Percentiles rank a stretch among this genome's conserved stretches.
These are phyloP conservation scores for Ceratosolen fusciceps DNA, from an alignment of 1,140 invertebrate genomes.

Conservation along the genomic window DNA sequence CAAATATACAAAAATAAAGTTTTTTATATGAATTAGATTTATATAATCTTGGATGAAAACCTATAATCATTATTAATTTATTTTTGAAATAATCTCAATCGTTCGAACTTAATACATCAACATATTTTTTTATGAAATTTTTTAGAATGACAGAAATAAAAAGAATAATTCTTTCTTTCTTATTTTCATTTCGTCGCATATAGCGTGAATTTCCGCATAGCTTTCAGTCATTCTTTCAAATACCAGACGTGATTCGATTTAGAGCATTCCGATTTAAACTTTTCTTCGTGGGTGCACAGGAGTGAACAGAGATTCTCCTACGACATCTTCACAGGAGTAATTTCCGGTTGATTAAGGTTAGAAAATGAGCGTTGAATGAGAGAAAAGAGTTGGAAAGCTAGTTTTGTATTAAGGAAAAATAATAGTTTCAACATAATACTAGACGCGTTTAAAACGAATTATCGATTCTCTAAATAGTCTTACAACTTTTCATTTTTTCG, in stretches of 20 bases:
- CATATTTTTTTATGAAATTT: constrained; percentile 6
- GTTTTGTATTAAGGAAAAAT: constrained; percentile 48
- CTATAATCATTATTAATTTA: too few species aligned
- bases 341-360: constrained; percentile 66
- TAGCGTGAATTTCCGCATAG: constrained; percentile 4
- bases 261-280: constrained; percentile 68
- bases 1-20: too few species aligned
- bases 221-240: constrained; percentile 39
- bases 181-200: not conserved
- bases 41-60: too few species aligned
- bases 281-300: constrained; percentile 56
- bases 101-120: not conserved
- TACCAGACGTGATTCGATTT: constrained; percentile 68
- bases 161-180: constrained; percentile 27
- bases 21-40: too few species aligned
- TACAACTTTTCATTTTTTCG: too few species aligned
- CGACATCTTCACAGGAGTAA: constrained; percentile 66
- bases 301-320: constrained; percentile 22
- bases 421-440: not conserved
- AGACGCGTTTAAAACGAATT: constrained; percentile 35
- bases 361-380: constrained; percentile 42
- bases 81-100: too few species aligned
- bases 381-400: constrained; percentile 47
- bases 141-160: constrained; percentile 22
- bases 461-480: not conserved